Conservation (phyloP, 2,797 vertebrate species). For the Menidia menidia region DNA sequence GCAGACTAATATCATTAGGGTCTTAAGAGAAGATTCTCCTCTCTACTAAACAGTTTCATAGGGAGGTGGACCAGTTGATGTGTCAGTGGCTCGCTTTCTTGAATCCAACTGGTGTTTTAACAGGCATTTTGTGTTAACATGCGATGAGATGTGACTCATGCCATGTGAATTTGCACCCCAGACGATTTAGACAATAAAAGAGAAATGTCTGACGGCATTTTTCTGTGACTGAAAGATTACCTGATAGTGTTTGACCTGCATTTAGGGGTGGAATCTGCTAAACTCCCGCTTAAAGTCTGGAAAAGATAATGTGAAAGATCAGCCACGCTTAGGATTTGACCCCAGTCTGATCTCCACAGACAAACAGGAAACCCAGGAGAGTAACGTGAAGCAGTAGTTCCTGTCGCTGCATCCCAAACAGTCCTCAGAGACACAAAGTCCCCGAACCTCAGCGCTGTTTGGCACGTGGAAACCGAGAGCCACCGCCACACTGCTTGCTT, state of each 20-base stretch:
- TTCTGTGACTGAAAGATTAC: constrained; percentile 23
- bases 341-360: constrained; percentile 37
- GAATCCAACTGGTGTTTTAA: not conserved
- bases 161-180: not conserved
- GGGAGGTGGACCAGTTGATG: not conserved
- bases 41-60: not conserved
- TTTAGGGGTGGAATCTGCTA: constrained; percentile 18
- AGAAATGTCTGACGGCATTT: not conserved
- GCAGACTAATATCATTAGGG: not conserved
- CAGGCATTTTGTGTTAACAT: not conserved
- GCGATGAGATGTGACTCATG: not conserved
- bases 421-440: constrained; percentile 46
- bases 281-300: constrained; percentile 25
- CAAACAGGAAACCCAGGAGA: constrained; percentile 60
- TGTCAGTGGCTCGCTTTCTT: not conserved
- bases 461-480: constrained; percentile 49
- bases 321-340: constrained; percentile 36
- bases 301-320: constrained; percentile 31
- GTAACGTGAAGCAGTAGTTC: constrained; percentile 45
- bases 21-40: not conserved
- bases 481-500: constrained; percentile 78
- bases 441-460: constrained; percentile 35
- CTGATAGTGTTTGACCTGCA: constrained; percentile 14
- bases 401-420: constrained; percentile 53
- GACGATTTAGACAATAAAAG: constrained; percentile 4